phyloP scores from a whole-genome alignment of 2,888 invertebrate species.

The Hecatera dysodea region DNA sequence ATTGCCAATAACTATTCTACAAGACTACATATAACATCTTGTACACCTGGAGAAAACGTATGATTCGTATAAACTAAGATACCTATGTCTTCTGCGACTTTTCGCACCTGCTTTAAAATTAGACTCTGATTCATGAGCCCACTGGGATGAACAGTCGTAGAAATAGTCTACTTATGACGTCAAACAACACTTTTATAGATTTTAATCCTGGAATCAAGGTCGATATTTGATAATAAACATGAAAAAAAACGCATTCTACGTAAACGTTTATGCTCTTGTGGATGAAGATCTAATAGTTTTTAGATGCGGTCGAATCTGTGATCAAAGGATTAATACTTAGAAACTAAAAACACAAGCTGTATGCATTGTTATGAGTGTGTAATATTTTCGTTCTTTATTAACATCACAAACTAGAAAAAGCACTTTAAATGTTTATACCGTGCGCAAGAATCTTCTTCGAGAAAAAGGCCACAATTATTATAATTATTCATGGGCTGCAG shows the following conservation, averaged over 20 bases:
- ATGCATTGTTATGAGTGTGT: slow-evolving; percentile 26
- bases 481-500: slow-evolving; percentile 34
- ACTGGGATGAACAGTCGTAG: slow-evolving; percentile 74
- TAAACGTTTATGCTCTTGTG: slow-evolving; percentile 61
- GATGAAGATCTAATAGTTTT: slow-evolving; percentile 61
- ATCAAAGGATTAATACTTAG: slow-evolving; percentile 40
- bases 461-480: slow-evolving; percentile 37
- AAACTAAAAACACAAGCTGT: slow-evolving; percentile 30
- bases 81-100: slow-evolving; percentile 77
- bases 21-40: slow-evolving; percentile 41
- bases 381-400: slow-evolving; percentile 30
- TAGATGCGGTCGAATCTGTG: slow-evolving; percentile 37
- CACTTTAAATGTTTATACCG: slow-evolving; percentile 22
- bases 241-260: slow-evolving; percentile 52
- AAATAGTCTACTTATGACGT: slow-evolving; percentile 84
- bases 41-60: slow-evolving; percentile 74
- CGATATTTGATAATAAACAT: slow-evolving; percentile 67
- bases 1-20: slow-evolving; percentile 63
- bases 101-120: slow-evolving; percentile 80
- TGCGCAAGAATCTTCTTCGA: slow-evolving; percentile 26
- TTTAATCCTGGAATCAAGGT: slow-evolving; percentile 74
- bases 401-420: slow-evolving; percentile 32
- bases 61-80: slow-evolving; percentile 72
- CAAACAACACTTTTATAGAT: slow-evolving; percentile 80
- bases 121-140: slow-evolving; percentile 85